A percentile compares a stretch with the other conserved stretches of the same genome.
These are phyloP conservation scores for Leguminivora glycinivorella DNA, from an alignment of 1,140 invertebrate genomes.

Conservation along the genomic window DNA sequence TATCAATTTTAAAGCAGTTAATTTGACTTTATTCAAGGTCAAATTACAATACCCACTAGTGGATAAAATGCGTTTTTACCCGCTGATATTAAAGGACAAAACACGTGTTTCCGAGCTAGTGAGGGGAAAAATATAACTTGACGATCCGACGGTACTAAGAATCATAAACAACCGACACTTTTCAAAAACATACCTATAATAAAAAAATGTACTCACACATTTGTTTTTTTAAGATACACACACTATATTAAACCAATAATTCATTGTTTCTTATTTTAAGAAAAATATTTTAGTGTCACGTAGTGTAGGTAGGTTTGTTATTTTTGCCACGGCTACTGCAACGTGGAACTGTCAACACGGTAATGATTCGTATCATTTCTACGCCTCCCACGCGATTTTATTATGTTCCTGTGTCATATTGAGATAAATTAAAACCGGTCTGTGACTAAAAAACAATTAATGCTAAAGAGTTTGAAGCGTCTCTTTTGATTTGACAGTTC, in stretches of 20 bases:
- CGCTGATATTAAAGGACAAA: too few relatives aligned
- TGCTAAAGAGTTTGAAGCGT: not conserved
- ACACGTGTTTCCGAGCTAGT: too few relatives aligned
- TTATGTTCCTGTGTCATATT: constrained; percentile 40
- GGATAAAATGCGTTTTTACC: too few relatives aligned
- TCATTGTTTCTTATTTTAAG: not conserved
- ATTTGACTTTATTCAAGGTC: too few relatives aligned
- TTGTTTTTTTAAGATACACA: not conserved
- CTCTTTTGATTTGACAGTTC: not conserved
- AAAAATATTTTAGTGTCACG: not conserved
- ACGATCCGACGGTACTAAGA: not conserved
- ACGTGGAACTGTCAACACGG: constrained; percentile 34
- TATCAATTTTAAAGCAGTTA: too few relatives aligned
- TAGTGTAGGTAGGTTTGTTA: not conserved
- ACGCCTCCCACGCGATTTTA: constrained; percentile 44
- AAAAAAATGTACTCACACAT: not conserved
- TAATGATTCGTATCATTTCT: constrained; percentile 46
- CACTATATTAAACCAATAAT: not conserved
- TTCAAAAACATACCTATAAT: not conserved
- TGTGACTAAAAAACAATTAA: constrained; percentile 25
- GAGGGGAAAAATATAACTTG: too few relatives aligned
- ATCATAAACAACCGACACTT: not conserved
- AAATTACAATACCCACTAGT: too few relatives aligned
- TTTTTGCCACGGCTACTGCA: constrained; percentile 32
- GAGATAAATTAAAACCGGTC: constrained; percentile 8